These are phyloP conservation scores for Lucilia sericata DNA, from an alignment of 1,140 invertebrate genomes.

Conservation along the genomic window DNA sequence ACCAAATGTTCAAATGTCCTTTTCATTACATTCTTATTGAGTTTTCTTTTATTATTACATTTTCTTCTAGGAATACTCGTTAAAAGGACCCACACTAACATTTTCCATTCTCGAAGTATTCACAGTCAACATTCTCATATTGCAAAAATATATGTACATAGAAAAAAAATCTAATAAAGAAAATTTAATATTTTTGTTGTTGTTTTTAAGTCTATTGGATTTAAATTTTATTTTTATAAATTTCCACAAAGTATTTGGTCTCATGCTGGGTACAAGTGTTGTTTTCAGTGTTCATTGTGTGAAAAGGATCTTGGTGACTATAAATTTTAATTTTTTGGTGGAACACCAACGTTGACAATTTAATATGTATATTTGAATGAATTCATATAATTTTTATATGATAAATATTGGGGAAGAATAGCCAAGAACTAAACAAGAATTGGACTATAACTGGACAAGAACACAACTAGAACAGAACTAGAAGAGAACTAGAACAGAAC, in stretches of 20 bases:
- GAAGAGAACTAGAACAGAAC: too few relatives aligned
- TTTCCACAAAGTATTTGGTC: background rate
- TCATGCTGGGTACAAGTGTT: background rate
- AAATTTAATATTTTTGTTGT: background rate
- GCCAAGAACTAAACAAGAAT: background rate
- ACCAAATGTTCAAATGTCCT: background rate
- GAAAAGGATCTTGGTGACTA: background rate
- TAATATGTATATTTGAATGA: background rate
- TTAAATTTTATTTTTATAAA: background rate
- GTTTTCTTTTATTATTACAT: background rate
- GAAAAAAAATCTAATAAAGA: background rate
- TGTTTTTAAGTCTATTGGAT: background rate
- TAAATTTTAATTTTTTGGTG: background rate
- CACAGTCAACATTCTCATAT: background rate
- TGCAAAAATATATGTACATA: background rate
- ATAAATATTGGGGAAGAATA: background rate
- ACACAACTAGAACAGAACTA: too few relatives aligned
- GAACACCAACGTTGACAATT: background rate
- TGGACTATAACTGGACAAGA: too few relatives aligned
- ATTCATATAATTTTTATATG: background rate
- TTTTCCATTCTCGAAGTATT: background rate
- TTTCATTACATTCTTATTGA: slow-evolving; percentile 10
- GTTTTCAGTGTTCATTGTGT: background rate
- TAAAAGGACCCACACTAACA: slow-evolving; percentile 5
- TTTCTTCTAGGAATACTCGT: background rate